phyloP scores from a whole-genome alignment of 1,140 invertebrate genomes.

The Orchesella cincta region DNA sequence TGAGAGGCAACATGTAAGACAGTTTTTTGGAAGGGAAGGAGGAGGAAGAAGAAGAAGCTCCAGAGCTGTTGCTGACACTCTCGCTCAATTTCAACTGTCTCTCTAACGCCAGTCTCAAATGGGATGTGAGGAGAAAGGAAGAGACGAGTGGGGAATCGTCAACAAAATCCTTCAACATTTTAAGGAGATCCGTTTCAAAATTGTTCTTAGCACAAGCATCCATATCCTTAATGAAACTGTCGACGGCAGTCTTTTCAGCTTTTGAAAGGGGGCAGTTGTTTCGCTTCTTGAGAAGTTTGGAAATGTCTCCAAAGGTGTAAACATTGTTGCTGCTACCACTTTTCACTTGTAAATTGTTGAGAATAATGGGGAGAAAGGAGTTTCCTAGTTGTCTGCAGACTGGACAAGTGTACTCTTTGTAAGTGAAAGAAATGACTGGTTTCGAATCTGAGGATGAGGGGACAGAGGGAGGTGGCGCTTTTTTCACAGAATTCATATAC shows the following conservation, averaged over 20 bases:
- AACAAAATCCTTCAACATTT: neutral
- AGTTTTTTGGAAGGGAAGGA: conserved; percentile 62
- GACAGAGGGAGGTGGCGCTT: neutral
- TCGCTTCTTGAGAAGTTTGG: conserved; percentile 27
- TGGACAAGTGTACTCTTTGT: conserved; percentile 88
- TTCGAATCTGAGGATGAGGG: neutral
- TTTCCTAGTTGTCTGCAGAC: conserved; percentile 90
- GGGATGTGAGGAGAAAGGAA: neutral
- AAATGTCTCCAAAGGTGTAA: conserved; percentile 20
- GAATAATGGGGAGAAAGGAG: conserved; percentile 76
- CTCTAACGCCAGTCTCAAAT: neutral
- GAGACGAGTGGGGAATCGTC: neutral
- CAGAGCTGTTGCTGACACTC: neutral
- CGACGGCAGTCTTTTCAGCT: neutral
- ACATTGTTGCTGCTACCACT: neutral
- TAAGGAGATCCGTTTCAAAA: neutral
- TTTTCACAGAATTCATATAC: conserved; percentile 10
- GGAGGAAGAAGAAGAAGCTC: conserved; percentile 62
- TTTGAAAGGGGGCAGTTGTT: conserved; percentile 3
- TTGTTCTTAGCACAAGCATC: neutral
- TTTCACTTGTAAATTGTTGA: neutral
- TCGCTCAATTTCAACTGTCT: neutral
- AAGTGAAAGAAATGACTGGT: conserved; percentile 26
- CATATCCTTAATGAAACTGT: neutral
- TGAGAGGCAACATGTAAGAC: conserved; percentile 66